Percentiles rank a stretch among this genome's conserved stretches.
Conservation (phyloP, 2,113 vertebrate species). For the Ochotona curzoniae region DNA sequence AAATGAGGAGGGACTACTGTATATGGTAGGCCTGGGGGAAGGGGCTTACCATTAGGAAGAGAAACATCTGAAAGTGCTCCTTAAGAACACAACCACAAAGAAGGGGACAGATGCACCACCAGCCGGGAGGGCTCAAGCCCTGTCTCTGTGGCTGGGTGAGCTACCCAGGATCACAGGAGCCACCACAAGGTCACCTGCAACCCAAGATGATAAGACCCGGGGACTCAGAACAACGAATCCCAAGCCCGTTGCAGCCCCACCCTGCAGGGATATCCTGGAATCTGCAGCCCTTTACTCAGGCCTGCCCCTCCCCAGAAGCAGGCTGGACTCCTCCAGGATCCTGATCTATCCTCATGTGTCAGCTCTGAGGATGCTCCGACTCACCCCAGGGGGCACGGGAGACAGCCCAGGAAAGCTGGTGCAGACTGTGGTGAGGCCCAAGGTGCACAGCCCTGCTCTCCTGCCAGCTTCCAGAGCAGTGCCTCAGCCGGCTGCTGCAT, state of each 20-base stretch:
- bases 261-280: not conserved
- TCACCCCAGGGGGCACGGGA: not conserved
- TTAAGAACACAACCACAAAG: not conserved
- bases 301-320: fast-evolving
- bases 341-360: not conserved
- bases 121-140: not conserved
- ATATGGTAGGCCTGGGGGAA: not conserved
- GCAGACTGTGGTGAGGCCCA: not conserved
- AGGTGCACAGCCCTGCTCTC: not conserved
- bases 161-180: not conserved
- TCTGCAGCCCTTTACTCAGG: not conserved
- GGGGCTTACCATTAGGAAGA: not conserved
- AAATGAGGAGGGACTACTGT: not conserved
- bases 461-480: not conserved
- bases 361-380: not conserved
- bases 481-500: not conserved
- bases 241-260: not conserved
- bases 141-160: not conserved
- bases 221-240: not conserved
- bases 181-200: not conserved
- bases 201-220: not conserved
- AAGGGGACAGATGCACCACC: not conserved
- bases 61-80: not conserved
- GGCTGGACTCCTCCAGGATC: not conserved
- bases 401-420: not conserved